Evolutionary conservation across 2,888 invertebrate species (phyloP).

Genomic region (Mesorhabditis sp.): DNA sequence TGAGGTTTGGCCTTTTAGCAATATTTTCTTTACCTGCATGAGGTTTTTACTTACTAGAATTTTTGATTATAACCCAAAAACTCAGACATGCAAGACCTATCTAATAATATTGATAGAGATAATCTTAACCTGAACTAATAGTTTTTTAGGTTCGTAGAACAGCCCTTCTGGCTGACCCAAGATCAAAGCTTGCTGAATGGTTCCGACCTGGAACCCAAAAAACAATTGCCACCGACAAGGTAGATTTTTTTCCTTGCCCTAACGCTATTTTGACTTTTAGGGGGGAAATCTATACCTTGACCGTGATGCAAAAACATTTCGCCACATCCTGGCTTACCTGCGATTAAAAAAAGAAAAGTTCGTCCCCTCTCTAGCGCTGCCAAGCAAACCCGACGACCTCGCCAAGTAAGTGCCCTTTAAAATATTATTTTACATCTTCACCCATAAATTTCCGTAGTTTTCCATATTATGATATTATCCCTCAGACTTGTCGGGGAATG

Average conservation of each 20-base stretch:
- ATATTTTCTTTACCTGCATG: neutral
- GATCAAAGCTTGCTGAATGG: constrained; percentile 54
- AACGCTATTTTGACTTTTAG: constrained; percentile 12
- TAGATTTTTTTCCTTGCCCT: constrained; percentile 9
- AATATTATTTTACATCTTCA: neutral
- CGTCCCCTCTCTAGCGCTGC: constrained; percentile 52
- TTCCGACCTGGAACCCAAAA: constrained; percentile 48
- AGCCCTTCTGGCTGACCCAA: constrained; percentile 53
- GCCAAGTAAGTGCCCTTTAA: constrained; percentile 41
- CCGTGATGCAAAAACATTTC: constrained; percentile 93
- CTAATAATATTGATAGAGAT: too few species aligned
- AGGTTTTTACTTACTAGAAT: neutral
- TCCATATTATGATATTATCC: neutral
- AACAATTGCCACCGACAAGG: constrained; percentile 51
- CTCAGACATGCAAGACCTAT: neutral
- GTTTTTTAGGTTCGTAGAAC: constrained; percentile 42
- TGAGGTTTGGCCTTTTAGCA: constrained; percentile 17
- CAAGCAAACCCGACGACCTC: constrained; percentile 57
- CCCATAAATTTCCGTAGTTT: neutral
- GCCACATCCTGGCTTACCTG: constrained; percentile 93
- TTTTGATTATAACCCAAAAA: neutral
- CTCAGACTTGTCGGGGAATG: constrained; percentile 54
- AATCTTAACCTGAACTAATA: neutral
- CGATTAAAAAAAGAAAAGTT: constrained; percentile 72
- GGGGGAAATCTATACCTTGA: constrained; percentile 85